phyloP scores from a whole-genome alignment of 2,113 vertebrate genomes.

The Origma solitaria region DNA sequence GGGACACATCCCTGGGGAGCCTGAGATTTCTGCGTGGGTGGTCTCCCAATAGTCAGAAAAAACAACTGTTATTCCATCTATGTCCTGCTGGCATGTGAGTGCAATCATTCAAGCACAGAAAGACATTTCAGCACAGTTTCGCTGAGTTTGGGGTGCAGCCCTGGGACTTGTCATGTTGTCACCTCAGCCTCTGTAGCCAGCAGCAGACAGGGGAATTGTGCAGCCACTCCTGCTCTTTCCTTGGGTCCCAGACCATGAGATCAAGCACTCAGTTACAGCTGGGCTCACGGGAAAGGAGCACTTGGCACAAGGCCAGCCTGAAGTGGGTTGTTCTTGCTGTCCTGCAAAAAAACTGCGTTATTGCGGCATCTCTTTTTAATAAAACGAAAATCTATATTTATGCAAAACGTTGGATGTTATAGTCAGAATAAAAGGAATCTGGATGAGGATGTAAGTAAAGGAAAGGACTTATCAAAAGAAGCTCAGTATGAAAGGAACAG shows the following conservation, averaged over 20 bases:
- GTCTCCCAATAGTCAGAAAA: neutral
- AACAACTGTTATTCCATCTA: neutral
- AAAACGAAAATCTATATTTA: neutral
- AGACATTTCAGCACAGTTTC: neutral
- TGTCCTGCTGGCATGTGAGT: neutral
- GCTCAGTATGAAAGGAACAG: conserved; percentile 18
- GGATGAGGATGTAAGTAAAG: neutral
- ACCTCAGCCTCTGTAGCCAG: neutral
- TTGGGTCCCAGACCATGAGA: neutral
- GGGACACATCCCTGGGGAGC: neutral
- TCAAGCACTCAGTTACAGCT: neutral
- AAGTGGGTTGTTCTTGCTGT: neutral
- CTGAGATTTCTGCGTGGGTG: neutral
- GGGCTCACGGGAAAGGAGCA: neutral
- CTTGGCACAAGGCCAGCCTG: neutral
- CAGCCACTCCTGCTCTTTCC: neutral
- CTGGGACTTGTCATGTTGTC: neutral
- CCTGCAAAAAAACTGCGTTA: neutral
- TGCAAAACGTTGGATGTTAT: neutral
- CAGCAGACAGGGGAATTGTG: neutral
- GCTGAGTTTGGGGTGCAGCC: neutral
- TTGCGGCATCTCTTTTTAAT: neutral
- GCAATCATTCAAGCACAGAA: neutral
- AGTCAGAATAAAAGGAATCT: neutral
- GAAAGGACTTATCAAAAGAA: conserved; percentile 40